These are phyloP conservation scores for Vicugna pacos DNA, from an alignment of 2,113 vertebrate species.

Conservation along the genomic window DNA sequence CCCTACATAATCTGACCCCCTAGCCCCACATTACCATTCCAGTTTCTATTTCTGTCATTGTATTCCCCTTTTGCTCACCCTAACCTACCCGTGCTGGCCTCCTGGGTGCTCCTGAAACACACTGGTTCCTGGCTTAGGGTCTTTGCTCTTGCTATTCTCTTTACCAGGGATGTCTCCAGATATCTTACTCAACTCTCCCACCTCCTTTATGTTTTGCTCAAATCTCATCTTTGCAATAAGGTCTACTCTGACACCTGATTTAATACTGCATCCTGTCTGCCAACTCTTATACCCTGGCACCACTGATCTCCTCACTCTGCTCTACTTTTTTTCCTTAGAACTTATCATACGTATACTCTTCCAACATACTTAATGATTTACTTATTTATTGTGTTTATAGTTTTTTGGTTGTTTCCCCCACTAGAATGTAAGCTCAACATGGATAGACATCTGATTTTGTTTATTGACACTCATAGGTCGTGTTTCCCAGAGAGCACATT, in stretches of 20 bases:
- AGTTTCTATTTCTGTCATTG: not conserved
- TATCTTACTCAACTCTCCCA: not conserved
- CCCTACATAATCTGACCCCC: not conserved
- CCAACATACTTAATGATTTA: constrained; percentile 29
- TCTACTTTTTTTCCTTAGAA: not conserved
- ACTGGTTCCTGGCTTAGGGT: not conserved
- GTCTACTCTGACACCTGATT: not conserved
- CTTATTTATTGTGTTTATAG: not conserved
- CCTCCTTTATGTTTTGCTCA: constrained; percentile 30
- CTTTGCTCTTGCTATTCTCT: not conserved
- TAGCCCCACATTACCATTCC: not conserved
- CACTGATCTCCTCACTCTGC: not conserved
- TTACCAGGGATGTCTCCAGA: not conserved
- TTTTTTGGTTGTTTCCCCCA: not conserved
- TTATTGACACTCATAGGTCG: not conserved
- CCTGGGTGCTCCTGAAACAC: not conserved
- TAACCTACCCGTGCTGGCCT: not conserved
- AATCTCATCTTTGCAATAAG: not conserved
- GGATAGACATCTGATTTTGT: constrained; percentile 8
- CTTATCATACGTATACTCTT: not conserved
- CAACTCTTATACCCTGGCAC: not conserved
- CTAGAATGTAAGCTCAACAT: constrained; percentile 4
- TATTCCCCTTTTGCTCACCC: not conserved
- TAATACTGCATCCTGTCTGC: not conserved
- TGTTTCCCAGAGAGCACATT: constrained; percentile 33